Evolutionary conservation across 2,113 vertebrate species (phyloP).

Genomic region (Silurus glanis): DNA sequence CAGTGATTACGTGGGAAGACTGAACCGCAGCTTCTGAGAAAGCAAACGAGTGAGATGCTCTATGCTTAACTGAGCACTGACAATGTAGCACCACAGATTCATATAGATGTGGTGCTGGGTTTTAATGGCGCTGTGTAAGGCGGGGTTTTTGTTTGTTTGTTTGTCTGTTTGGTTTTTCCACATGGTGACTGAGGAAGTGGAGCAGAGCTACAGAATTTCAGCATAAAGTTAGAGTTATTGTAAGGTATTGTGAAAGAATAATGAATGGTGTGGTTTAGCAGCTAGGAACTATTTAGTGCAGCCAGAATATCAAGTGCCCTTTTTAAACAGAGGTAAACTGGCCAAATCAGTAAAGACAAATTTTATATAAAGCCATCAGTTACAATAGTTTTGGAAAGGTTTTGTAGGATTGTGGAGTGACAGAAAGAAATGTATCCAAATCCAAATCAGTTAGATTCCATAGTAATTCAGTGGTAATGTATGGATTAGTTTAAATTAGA

Average conservation of each 20-base stretch:
- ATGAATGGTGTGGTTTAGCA: conserved; percentile 67
- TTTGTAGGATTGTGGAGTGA: background rate
- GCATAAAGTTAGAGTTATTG: conserved; percentile 63
- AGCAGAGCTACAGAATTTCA: conserved; percentile 52
- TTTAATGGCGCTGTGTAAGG: conserved; percentile 14
- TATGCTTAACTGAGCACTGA: conserved; percentile 66
- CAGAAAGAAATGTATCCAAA: background rate
- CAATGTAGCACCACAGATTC: conserved; percentile 66
- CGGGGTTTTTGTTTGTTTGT: background rate
- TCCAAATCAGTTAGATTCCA: too few species aligned
- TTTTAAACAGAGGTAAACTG: conserved; percentile 70
- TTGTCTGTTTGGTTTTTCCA: background rate
- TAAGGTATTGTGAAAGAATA: conserved; percentile 67
- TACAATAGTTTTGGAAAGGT: background rate
- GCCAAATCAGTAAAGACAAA: conserved; percentile 52
- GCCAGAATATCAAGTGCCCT: conserved; percentile 63
- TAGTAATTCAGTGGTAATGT: background rate
- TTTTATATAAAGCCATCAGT: background rate
- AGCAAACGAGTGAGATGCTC: conserved; percentile 64
- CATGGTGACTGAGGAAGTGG: conserved; percentile 38
- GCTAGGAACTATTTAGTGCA: conserved; percentile 62
- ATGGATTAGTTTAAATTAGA: background rate
- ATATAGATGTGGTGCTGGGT: conserved; percentile 60
- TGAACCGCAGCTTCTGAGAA: conserved; percentile 65
- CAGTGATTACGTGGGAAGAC: conserved; percentile 63